Base-by-base conservation (phyloP, 23 tunicate species). In the Aplidium turbinatum region DNA sequence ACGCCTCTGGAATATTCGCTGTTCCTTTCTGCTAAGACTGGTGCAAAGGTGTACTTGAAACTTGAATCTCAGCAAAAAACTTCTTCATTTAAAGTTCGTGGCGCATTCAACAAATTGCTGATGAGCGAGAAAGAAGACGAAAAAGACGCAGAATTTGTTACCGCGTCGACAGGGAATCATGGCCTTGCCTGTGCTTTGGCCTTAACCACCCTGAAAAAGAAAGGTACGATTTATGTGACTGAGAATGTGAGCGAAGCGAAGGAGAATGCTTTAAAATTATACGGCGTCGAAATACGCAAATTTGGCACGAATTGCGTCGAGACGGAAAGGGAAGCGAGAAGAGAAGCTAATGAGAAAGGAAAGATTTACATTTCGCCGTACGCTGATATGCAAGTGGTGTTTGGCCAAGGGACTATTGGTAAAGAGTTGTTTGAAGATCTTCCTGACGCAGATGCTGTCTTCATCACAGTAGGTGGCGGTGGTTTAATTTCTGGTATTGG, bases 381-480 rank as follows among this genome's bases (percentile, higher is more conserved):
- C 58, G 89, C 90, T 26, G 98, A 93, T 64, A 27, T 76, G 48
- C 78, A 85, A 39, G 48, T 93, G 18, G 76, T 93, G 0, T 69
- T 62, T 39, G 98, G 98, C 3, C 98, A 93, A 64, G 98, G 98
- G 0, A 93, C 98, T 1, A 73, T 93, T 42, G 98, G 73, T 63
- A 51, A 35, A 35, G 98, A 93, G 68, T 69, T 93, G 4, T 38
- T 65, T 0, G 71, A 80, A 22, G 84, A 81, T 54, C 72, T 75
- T 5, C 76, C 81, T 22, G 58, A 93, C 0, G 63, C 86, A 4
- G 98, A 93, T 81, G 94, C 77, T 19, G 80, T 93, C 3, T 93
- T 93, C 69, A 85, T 85, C 13, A 80, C 98, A 0, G 94, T 93
- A 18, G 98, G 98, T 6, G 98, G 98, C 28, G 98, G 98, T 24